Percentiles rank a stretch among this genome's conserved stretches.
phyloP scores from a whole-genome alignment of 2,888 invertebrate species.

The Cheilosia variabilis region DNA sequence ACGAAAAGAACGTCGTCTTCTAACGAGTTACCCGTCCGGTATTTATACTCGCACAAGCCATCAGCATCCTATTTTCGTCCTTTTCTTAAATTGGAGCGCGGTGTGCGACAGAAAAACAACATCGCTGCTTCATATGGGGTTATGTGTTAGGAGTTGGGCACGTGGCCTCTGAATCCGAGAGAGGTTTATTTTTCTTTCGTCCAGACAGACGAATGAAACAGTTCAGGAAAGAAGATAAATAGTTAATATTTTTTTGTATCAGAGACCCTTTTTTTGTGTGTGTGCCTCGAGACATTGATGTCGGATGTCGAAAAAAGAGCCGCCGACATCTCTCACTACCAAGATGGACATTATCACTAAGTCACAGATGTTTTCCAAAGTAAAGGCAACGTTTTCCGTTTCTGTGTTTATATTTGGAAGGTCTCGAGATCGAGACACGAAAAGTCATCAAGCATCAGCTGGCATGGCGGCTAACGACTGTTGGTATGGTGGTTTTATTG shows the following conservation, averaged over 20 bases:
- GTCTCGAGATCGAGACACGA: constrained; percentile 25
- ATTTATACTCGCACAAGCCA: neutral
- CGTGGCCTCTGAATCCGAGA: neutral
- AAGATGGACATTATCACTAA: constrained; percentile 32
- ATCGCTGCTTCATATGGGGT: neutral
- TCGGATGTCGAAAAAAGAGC: constrained; percentile 6
- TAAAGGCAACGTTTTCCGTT: constrained; percentile 16
- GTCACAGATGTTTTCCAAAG: constrained; percentile 30
- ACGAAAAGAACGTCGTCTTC: neutral
- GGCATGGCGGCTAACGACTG: constrained; percentile 37
- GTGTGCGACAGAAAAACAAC: constrained; percentile 7
- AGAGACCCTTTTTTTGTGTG: constrained; percentile 4
- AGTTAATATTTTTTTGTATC: constrained; percentile 34
- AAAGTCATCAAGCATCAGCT: constrained; percentile 46
- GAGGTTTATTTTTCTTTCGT: neutral
- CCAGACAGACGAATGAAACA: constrained; percentile 15
- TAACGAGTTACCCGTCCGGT: constrained; percentile 19
- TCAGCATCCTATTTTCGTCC: constrained; percentile 14
- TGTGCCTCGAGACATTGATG: constrained; percentile 5
- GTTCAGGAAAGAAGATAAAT: constrained; percentile 46
- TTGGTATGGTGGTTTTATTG: constrained; percentile 36
- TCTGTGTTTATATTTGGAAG: constrained; percentile 20
- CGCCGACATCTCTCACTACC: neutral
- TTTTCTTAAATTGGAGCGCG: constrained; percentile 9
- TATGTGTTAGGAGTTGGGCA: neutral